Conservation (phyloP, 1,140 invertebrate genomes). For the Caenorhabditis elegans region WBcel235 BX284604.4:7583001-7583500, state of each 20-base stretch:
- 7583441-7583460: slow-evolving; percentile 5
- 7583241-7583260: background rate
- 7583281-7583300: slow-evolving; percentile 24
- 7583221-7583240: slow-evolving; percentile 12
- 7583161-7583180: background rate
- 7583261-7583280: background rate
- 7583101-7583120: slow-evolving; percentile 39
- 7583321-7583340: slow-evolving; percentile 58
- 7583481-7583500: background rate
- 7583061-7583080: slow-evolving; percentile 13
- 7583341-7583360: slow-evolving; percentile 40
- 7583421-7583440: slow-evolving; percentile 19
- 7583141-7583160: slow-evolving; percentile 37
- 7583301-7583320: slow-evolving; percentile 51
- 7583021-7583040: too few relatives aligned
- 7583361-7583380: slow-evolving; percentile 24
- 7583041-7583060: too few relatives aligned
- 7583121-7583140: slow-evolving; percentile 34
- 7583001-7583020: too few relatives aligned
- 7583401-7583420: slow-evolving; percentile 25
- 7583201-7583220: background rate
- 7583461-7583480: slow-evolving; percentile 33
- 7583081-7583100: slow-evolving; percentile 17
- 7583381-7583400: slow-evolving; percentile 19
- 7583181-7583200: background rate